Evolutionary conservation across 2,888 invertebrate genomes (phyloP), one percentile per base, ranked within the genome.

Genomic region (Dynastes maya): DNA sequence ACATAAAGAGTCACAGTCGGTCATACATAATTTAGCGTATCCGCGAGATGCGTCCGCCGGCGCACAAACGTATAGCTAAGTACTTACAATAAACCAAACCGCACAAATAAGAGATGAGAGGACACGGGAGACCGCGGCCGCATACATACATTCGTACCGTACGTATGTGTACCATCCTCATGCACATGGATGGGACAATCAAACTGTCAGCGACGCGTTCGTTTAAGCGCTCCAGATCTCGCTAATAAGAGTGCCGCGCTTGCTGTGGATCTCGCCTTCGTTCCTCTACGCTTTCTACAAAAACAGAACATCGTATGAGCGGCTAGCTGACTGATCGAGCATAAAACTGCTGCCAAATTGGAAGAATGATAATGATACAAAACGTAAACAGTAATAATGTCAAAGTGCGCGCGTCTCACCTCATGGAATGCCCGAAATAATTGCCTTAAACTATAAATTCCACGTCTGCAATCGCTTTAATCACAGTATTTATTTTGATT

Each of bases 141-240:
- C 55, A 55, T 16, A 55, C n/a, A 55, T 55, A 55, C 55, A 9
- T 45, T 5, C 55, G 1, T 55, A 55, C 55, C 55, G 11, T 45
- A 16, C 55, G 6, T 16, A 55, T 13, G 49, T 76, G 63, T 27
- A 75, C 55, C 6, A 5, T 55, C 2, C 82, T 84, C 84, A 83
- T 84, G 82, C 84, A 84, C 84, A 84, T 84, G 84, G 84, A 84
- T 84, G 84, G 80, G 80, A 83, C 82, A 85, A 85, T 84, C 84
- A 84, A 84, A 84, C 85, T 84, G 85, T 84, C 84, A 84, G 78
- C 82, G 80, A 80, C 80, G 78, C 80, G 80, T 81, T 83, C 83
- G 83, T 83, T 83, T 83, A 83, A 53, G 83, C 82, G 82, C 82
- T 82, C 82, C 82, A 82, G 82, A 81, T 45, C 45, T 79, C 83